Evolutionary conservation across 2,113 vertebrate species (phyloP).

Genomic region (Agapornis roseicollis): DNA sequence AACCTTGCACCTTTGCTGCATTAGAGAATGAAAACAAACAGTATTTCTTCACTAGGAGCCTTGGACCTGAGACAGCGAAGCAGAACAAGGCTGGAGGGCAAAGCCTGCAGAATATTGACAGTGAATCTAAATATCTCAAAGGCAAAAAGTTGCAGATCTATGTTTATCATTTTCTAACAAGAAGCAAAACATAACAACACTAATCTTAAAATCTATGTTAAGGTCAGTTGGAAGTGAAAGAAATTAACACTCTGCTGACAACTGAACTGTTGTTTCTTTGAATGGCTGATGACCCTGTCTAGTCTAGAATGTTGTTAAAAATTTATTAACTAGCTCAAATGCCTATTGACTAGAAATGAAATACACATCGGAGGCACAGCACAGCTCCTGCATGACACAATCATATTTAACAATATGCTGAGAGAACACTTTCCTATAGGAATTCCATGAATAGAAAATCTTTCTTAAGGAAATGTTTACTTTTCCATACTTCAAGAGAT

Average conservation of each 20-base stretch:
- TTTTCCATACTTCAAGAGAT: slow-evolving; percentile 22
- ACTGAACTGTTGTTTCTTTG: slow-evolving; percentile 76
- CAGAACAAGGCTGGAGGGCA: slow-evolving; percentile 5
- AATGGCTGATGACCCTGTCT: slow-evolving; percentile 82
- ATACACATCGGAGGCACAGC: slow-evolving; percentile 74
- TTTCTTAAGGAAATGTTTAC: slow-evolving; percentile 51
- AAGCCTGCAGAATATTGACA: slow-evolving; percentile 55
- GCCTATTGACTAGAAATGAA: slow-evolving; percentile 83
- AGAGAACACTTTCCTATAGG: slow-evolving; percentile 73
- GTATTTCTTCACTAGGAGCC: not conserved
- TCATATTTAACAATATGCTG: slow-evolving; percentile 80
- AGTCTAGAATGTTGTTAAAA: slow-evolving; percentile 79
- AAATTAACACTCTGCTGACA: slow-evolving; percentile 70
- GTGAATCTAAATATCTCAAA: slow-evolving; percentile 62
- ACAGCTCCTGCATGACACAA: slow-evolving; percentile 74
- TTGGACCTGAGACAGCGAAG: not conserved
- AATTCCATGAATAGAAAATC: slow-evolving; percentile 29
- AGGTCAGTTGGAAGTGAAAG: slow-evolving; percentile 74
- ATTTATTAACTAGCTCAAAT: slow-evolving; percentile 84
- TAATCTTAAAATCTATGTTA: slow-evolving; percentile 67
- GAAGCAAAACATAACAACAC: slow-evolving; percentile 37
- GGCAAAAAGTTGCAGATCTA: slow-evolving; percentile 46
- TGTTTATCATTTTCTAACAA: slow-evolving; percentile 56
- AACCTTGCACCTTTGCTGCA: slow-evolving; percentile 55
- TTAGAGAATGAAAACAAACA: slow-evolving; percentile 29